Evolutionary conservation across 2,113 vertebrate genomes (phyloP), one percentile per base, ranked within the genome.

Genomic region (Parotia lawesii): DNA sequence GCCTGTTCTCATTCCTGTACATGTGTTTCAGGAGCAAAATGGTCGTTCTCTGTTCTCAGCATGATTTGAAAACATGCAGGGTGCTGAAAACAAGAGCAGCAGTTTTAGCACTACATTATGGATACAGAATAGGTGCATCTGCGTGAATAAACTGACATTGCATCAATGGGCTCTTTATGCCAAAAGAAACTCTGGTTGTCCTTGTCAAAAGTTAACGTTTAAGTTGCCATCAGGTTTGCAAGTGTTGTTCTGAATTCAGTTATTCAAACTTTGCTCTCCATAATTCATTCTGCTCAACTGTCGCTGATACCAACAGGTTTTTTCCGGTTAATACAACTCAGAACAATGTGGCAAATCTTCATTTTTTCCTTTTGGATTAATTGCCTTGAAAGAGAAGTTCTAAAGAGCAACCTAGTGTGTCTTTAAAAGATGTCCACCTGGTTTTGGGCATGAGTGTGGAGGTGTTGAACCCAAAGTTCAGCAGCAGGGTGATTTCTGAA

Each of bases 31-130:
- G 48, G 73, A 78, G 89, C 12, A 50, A 37, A 72, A 29, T 24
- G 33, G 9, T 47, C 10, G 6, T 45, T 62, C 40, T 64, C n/a
- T n/a, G 10, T 33, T 61, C 82, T 72, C 25, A 23, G 58, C 17
- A 2, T 2, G 3, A 22, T 4, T 13, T 62, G 40, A 29, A 35
- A 71, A 67, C 18, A 14, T 33, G 9, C 1, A 4, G 17, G n/a
- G n/a, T 50, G 85, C 86, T 47, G 61, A 64, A 60, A 91, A 78
- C 28, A 21, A 69, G 56, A 78, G 58, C 77, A 65, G 38, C 17
- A 3, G 29, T 24, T 83, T 23, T 35, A 17, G 28, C 6, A 2
- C 51, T 33, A 0, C 0, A 0, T 58, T 35, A 6, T 27, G 72
- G 33, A 35, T 45, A 12, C 4, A 20, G 42, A 80, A 15, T n/a